Percentiles rank a stretch among this genome's conserved stretches.
Evolutionary conservation across 1,140 invertebrate species (phyloP).

Genomic region (Aphelenchoides fujianensis): DNA sequence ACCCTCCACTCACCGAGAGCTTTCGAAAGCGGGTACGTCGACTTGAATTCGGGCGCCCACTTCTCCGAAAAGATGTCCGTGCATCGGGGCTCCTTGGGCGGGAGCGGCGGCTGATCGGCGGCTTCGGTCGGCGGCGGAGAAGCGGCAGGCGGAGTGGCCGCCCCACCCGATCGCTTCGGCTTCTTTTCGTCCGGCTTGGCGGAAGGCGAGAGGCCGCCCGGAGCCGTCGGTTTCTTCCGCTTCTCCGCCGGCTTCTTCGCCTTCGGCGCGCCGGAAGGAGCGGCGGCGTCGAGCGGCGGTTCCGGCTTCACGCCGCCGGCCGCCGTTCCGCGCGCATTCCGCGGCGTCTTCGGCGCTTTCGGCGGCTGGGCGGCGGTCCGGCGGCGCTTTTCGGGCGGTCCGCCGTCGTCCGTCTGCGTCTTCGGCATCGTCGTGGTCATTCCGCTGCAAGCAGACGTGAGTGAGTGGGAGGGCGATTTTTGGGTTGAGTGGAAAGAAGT

Average conservation of each 20-base stretch:
- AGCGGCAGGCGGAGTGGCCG: not conserved
- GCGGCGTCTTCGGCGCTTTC: not conserved
- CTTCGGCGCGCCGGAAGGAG: not conserved
- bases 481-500: no score
- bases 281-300: not conserved
- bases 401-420: not conserved
- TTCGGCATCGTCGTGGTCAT: not conserved
- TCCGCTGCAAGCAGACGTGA: no score
- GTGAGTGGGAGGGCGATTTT: no score
- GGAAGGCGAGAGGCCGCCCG: no score
- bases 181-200: not conserved
- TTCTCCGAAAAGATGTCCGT: not conserved
- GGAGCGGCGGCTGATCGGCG: no score
- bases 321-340: not conserved
- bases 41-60: not conserved
- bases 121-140: not conserved
- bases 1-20: not conserved
- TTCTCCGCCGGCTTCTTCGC: not conserved
- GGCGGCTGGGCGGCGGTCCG: not conserved
- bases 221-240: not conserved
- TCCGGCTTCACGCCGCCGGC: no score
- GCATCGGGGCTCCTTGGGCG: not conserved
- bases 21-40: conserved; percentile 6
- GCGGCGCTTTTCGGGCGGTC: not conserved
- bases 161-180: not conserved